Evolutionary conservation across 2,888 invertebrate species (phyloP), one percentile per base, ranked within the genome.

Genomic region (Trichopria drosophilae): DNA sequence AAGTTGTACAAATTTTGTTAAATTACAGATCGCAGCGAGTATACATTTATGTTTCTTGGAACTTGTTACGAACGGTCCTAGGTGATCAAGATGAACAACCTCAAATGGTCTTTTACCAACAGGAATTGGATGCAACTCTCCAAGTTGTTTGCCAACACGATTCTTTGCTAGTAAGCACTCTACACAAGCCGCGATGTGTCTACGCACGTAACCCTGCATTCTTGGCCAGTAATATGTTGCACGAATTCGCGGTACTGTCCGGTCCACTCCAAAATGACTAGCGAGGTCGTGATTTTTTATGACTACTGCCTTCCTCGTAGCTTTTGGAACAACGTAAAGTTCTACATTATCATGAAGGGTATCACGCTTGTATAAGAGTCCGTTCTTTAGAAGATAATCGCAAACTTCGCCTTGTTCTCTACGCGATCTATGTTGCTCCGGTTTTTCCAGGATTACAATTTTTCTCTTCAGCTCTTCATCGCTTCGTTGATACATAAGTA

Each of bases 61-160:
- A 1, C 51, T 51, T 1, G 56, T 58, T 2, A 59, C 29, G 16
- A 61, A 59, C 0, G 64, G 61, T 7, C 59, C 62, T 0, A 58
- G 26, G 35, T 65, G 61, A 20, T 63, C 62, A 1, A 62, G n/a
- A 34, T 64, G 53, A 1, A 64, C 51, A 3, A 56, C 20, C 3
- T 20, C 58, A 24, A 62, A 62, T 1, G 59, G 61, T 36, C 57
- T 7, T 9, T 32, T 35, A 1, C 55, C 61, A 0, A 53, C 50
- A 1, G 58, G 54, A 13, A 63, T 60, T 18, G 63, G 62, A 31
- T 65, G 56, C 7, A 65, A 35, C 4, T 51, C 35, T 13, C 61
- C 60, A 3, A 35, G 44, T 44, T 53, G 53, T n/a, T 48, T 53
- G 6, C 63, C 62, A 4, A 43, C 41, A 22, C 42, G 47, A 6